Base-by-base conservation (phyloP, 2,888 invertebrate genomes). In the Oeneis ivallda region DNA sequence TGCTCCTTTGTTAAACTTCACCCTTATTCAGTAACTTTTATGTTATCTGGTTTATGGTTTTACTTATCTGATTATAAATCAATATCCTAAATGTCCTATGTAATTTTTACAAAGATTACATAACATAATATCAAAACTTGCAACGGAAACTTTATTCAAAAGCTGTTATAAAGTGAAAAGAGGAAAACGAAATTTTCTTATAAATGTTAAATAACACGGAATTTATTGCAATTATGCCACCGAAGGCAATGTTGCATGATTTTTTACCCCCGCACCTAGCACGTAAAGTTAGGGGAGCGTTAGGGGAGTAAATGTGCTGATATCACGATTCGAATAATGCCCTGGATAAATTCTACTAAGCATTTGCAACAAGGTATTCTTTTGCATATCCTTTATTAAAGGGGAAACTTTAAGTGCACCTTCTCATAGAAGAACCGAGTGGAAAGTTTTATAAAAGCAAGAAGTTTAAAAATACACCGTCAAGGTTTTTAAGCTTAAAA, bases 191-290 rank as follows among this genome's bases (percentile, higher is more conserved):
- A 43, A 57, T 65, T 65, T 61, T 47, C 43, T 63, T 60, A 65
- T 65, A 69, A 69, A 69, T 57, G 67, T 71, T 70, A 69, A 71
- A 72, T 69, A 69, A 68, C 65, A 69, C 66, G 68, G 69, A 72
- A 68, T 72, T 65, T 67, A 70, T 69, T 65, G 70, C 69, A 66
- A 72, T 70, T 72, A 70, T 79, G 78, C 75, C 75, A 75, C 82
- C 79, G 82, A 85, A 86, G 86, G 78, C 80, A 81, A 79, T 75
- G 79, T 80, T 79, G 81, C 83, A 81, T 81, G 82, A 80, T 82
- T 86, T 81, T 69, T 82, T 81, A 79, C 81, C 86, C 86, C 82
- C 74, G 73, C 75, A 74, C 69, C 76, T 75, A 67, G 65, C 71
- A 68, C 69, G 71, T 72, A 68, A 69, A 72, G 74, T 76, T 79